Evolutionary conservation across 2,113 vertebrate genomes (phyloP), one percentile per base, ranked within the genome.

Genomic region (Cacatua alba): DNA sequence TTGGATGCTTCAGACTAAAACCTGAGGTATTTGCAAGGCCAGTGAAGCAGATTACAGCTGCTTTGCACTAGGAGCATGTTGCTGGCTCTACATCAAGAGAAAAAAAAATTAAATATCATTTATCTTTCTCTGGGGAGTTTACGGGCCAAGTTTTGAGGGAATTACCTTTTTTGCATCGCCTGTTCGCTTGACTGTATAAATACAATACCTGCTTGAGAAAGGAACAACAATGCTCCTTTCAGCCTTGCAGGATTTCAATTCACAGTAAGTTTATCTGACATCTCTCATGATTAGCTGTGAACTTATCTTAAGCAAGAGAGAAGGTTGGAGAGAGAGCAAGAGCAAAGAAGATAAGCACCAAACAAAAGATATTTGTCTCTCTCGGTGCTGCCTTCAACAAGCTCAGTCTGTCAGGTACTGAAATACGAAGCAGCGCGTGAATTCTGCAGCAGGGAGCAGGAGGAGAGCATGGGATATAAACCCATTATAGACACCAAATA

Each of bases 91-190:
- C 82, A 95, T 97, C 91, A 97, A 96, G 92, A 81, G 72, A 44
- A 95, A 95, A 88, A 96, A 96, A 91, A 82, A 91, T 63, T 87
- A 97, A 96, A 88, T 92, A 96, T 90, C 5, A 97, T 97, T 97
- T 95, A 78, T 97, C 97, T 94, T 94, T 95, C 97, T 86, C 68
- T 93, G 44, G 33, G 62, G 65, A 90, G 82, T 83, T 92, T 94
- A 86, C 4, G 1, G 76, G 96, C 95, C 96, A 97, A 86, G 79
- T 93, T 96, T 95, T 88, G 91, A 93, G 53, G 65, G 94, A 95
- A 79, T 97, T 95, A 95, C 97, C 96, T 95, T 93, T 91, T 95
- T 93, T 5, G 5, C 82, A 97, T 95, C 71, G 35, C 77, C 62
- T 92, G 72, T 82, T 95, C 92, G 80, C 94, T 95, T 95, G 94